phyloP scores from a whole-genome alignment of 2,797 vertebrate species.

The Zenarchopterus dispar region DNA sequence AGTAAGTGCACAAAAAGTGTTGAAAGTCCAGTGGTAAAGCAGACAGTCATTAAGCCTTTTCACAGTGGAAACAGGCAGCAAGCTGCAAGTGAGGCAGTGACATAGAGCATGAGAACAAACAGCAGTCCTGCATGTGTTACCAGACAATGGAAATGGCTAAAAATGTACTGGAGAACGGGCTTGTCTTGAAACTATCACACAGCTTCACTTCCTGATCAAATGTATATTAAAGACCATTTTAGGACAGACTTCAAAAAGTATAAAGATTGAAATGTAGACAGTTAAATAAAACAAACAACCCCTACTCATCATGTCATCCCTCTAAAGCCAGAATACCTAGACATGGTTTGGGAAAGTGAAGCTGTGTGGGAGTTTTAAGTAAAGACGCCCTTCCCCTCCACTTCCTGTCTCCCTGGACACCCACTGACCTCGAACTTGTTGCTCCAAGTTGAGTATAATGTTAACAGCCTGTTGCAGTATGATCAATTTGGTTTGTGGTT shows the following conservation, averaged over 20 bases:
- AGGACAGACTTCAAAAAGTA: not conserved
- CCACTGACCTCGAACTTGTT: conserved; percentile 99
- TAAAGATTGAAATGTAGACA: not conserved
- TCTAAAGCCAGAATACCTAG: conserved; percentile 2
- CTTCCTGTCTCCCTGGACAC: conserved; percentile 75
- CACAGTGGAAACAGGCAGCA: conserved; percentile 63
- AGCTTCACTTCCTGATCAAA: conserved; percentile 53
- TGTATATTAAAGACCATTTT: conserved; percentile 10
- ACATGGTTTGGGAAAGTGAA: conserved; percentile 51
- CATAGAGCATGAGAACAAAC: conserved; percentile 54
- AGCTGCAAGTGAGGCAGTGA: conserved; percentile 50
- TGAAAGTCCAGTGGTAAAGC: conserved; percentile 39
- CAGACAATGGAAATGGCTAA: conserved; percentile 40
- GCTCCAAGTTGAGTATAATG: conserved; percentile 99
- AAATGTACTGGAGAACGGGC: conserved; percentile 60
- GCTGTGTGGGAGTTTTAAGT: conserved; percentile 55
- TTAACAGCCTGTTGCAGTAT: conserved; percentile 99
- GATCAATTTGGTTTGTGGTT: conserved; percentile 99
- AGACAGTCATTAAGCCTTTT: conserved; percentile 52
- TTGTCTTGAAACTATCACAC: conserved; percentile 63
- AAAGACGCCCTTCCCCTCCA: conserved; percentile 65
- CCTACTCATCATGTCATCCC: not conserved
- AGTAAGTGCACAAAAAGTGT: conserved; percentile 42
- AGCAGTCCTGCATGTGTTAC: conserved; percentile 60
- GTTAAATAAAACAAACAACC: not conserved